Evolutionary conservation across 2,888 invertebrate species (phyloP).

Genomic region (Aquatica leii): DNA sequence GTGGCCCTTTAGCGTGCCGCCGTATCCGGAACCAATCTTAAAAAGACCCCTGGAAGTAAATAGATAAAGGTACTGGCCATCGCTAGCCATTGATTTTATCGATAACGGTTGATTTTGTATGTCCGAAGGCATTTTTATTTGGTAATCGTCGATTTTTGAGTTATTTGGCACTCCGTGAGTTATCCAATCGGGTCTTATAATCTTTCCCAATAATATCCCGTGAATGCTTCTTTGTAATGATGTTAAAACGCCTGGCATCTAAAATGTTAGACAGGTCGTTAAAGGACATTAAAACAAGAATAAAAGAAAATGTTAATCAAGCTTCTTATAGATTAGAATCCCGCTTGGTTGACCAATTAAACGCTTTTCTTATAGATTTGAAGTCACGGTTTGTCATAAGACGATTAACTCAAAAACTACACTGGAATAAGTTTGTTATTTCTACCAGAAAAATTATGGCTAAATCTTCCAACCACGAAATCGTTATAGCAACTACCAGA

Average conservation of each 20-base stretch:
- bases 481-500: too few species aligned
- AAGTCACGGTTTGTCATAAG: too few species aligned
- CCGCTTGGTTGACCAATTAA: too few species aligned
- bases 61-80: constrained; percentile 90
- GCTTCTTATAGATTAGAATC: too few species aligned
- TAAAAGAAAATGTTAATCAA: too few species aligned
- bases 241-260: constrained; percentile 86
- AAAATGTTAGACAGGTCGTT: too few species aligned
- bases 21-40: constrained; percentile 95
- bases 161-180: constrained; percentile 85
- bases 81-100: constrained; percentile 78
- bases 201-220: constrained; percentile 85
- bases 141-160: constrained; percentile 75
- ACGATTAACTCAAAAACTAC: too few species aligned
- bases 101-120: constrained; percentile 61
- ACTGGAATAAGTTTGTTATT: too few species aligned
- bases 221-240: constrained; percentile 89
- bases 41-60: constrained; percentile 84
- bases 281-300: too few species aligned
- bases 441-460: too few species aligned
- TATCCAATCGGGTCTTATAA: constrained; percentile 87
- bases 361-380: too few species aligned
- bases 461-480: too few species aligned
- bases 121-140: constrained; percentile 64
- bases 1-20: constrained; percentile 91